These are phyloP conservation scores for Ceratitis capitata DNA, from an alignment of 1,140 invertebrate species.

Conservation along the genomic window DNA sequence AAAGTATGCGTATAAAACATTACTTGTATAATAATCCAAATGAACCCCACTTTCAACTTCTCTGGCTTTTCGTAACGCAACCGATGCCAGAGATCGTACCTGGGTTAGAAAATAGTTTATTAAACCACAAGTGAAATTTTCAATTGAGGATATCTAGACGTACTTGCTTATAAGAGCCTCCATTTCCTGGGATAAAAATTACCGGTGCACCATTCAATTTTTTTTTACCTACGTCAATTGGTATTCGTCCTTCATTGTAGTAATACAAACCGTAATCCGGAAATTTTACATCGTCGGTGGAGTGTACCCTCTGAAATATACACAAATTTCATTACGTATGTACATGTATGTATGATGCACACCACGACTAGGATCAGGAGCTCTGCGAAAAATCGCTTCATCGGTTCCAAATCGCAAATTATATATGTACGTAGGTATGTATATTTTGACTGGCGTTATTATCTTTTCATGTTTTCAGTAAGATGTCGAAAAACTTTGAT, in stretches of 20 bases:
- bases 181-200: constrained; percentile 92
- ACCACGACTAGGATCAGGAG: too few relatives aligned
- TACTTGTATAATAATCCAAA: constrained; percentile 87
- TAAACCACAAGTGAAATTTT: too few relatives aligned
- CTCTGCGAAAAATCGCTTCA: too few relatives aligned
- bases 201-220: constrained; percentile 88
- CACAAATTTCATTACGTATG: background rate
- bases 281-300: constrained; percentile 72
- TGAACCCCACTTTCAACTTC: constrained; percentile 66
- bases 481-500: too few relatives aligned
- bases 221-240: constrained; percentile 75
- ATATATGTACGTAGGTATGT: background rate
- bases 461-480: too few relatives aligned
- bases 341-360: background rate
- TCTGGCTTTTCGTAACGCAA: constrained; percentile 82
- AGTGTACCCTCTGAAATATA: constrained; percentile 72
- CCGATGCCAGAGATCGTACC: constrained; percentile 88
- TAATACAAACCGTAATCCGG: constrained; percentile 84
- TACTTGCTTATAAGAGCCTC: constrained; percentile 88
- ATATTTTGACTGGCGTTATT: background rate
- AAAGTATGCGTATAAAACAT: constrained; percentile 43
- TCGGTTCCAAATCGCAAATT: too few relatives aligned
- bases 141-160: too few relatives aligned
- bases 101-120: constrained; percentile 57
- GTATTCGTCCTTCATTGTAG: constrained; percentile 88